Base-by-base conservation (phyloP, 2,888 invertebrate species). In the Drosophila macrospina region DNA sequence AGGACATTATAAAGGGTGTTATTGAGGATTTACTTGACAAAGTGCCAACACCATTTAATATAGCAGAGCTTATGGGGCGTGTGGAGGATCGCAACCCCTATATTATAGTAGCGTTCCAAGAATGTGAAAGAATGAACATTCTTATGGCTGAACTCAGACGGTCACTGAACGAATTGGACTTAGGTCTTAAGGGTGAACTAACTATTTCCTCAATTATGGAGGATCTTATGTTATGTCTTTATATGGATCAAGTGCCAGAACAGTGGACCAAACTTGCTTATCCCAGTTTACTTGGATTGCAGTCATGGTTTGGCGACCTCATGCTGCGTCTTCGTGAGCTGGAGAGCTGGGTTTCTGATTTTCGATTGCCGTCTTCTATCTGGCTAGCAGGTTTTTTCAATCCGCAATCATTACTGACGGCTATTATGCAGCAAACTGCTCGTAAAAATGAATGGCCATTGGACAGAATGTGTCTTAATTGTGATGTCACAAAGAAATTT, bases 311-410 rank as follows among this genome's bases (percentile, higher is more conserved):
- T 91, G 95, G 95, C 0, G 98, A 99, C 92, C 94, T 99, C 50
- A 94, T 96, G 68, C 92, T 95, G 39, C 93, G 98, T 54, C 93
- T 97, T 34, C 94, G 94, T 66, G 97, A 97, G 88, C 93, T 98
- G 0, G 97, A 98, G 89, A 95, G 94, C 68, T 98, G 98, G 98
- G 95, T 96, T 3, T 94, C 95, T 0, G 98, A 98, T 91, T 98
- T 98, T 80, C 94, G 95, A 93, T 93, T 98, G 77, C 98, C 98
- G 0, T 93, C 97, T 0, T 95, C 97, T 0, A 96, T 98, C 11
- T 98, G 98, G 98, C 93, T 98, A 55, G 97, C 96, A 8, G 98
- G 98, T 6, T 98, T 99, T 92, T 98, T 98, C 93, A 98, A 98
- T 93, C 98, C 98, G 0, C 98, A 98, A 92, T 98, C 98, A 8